These are phyloP conservation scores for Osmoderma eremita DNA, from an alignment of 2,888 invertebrate species.

Conservation along the genomic window DNA sequence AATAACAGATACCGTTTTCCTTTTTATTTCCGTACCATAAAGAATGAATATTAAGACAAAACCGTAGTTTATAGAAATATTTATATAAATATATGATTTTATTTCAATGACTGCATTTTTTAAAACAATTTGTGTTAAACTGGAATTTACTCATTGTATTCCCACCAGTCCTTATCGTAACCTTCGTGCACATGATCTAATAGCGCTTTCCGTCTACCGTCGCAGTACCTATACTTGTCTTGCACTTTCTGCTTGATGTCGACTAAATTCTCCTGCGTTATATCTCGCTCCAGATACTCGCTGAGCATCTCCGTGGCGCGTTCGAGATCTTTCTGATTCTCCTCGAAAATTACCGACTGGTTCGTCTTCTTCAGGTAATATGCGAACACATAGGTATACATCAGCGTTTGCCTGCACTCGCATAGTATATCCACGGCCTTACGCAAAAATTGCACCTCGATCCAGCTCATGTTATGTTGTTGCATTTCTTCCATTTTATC, in stretches of 20 bases:
- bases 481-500: conserved; percentile 99
- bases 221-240: conserved; percentile 98
- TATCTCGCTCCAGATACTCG: conserved; percentile 97
- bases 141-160: conserved; percentile 66
- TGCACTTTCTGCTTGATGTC: conserved; percentile 99
- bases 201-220: conserved; percentile 93
- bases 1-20: conserved; percentile 28
- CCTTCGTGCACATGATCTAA: conserved; percentile 99
- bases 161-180: conserved; percentile 99
- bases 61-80: conserved; percentile 41
- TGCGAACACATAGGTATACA: conserved; percentile 99
- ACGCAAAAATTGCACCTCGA: conserved; percentile 98
- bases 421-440: conserved; percentile 98
- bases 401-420: conserved; percentile 96
- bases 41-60: conserved; percentile 37
- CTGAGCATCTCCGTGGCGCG: conserved; percentile 98
- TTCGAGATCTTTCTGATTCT: conserved; percentile 98
- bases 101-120: conserved; percentile 41
- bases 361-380: conserved; percentile 98
- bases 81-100: conserved; percentile 42
- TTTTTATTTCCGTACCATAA: conserved; percentile 16
- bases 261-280: conserved; percentile 95
- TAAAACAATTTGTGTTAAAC: conserved; percentile 40
- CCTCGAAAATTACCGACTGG: conserved; percentile 98
- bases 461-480: conserved; percentile 99